Percentiles rank a stretch among this genome's conserved stretches.
Evolutionary conservation across 2,888 invertebrate genomes (phyloP).

Genomic region (Xestia xanthographa): DNA sequence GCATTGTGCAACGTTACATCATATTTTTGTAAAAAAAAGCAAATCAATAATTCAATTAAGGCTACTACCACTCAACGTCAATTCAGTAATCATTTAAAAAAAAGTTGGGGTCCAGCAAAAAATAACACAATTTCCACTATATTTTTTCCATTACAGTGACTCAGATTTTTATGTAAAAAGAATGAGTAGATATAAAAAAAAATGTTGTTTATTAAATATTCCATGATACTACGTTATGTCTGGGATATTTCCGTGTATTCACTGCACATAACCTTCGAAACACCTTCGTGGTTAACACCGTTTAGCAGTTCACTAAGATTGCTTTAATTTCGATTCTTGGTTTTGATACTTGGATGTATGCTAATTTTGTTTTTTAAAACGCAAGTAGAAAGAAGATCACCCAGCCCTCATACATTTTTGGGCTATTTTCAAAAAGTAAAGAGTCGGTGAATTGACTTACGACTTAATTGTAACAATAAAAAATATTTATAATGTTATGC

Average conservation of each 20-base stretch:
- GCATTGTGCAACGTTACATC: background rate
- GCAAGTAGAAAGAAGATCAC: background rate
- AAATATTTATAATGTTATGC: too few species aligned
- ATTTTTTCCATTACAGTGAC: too few species aligned
- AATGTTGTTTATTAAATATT: background rate
- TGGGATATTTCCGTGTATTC: slow-evolving; percentile 64
- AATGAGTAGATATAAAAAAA: background rate
- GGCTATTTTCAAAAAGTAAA: too few species aligned
- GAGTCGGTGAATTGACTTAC: too few species aligned
- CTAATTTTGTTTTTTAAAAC: background rate
- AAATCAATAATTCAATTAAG: background rate
- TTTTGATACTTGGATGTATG: slow-evolving; percentile 68
- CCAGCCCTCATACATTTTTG: too few species aligned
- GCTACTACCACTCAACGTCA: too few species aligned
- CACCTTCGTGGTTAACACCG: slow-evolving; percentile 58
- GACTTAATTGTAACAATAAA: too few species aligned
- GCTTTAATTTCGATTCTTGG: slow-evolving; percentile 34
- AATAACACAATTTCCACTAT: too few species aligned
- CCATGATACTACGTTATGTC: background rate
- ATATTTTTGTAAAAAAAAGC: background rate
- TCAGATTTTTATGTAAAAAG: background rate
- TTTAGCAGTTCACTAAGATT: slow-evolving; percentile 37
- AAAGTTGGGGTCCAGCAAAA: background rate
- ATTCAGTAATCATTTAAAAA: too few species aligned
- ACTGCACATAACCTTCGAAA: slow-evolving; percentile 62